phyloP scores from a whole-genome alignment of 92 coral and sea anemone genomes.

The Isaurus tuberculatus region DNA sequence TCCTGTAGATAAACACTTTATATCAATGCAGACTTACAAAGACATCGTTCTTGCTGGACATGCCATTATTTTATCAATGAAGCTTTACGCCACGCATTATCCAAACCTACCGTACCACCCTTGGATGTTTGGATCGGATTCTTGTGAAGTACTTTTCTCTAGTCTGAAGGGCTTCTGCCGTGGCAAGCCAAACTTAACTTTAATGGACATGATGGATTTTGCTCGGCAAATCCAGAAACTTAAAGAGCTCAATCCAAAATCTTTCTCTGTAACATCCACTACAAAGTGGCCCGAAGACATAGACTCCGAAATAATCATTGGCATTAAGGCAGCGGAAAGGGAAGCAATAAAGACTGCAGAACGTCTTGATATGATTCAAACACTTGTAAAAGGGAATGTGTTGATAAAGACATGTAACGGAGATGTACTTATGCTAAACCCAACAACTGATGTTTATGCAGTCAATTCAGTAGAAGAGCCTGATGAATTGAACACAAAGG shows the following conservation, averaged over 20 bases:
- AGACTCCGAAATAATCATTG: conserved; percentile 40
- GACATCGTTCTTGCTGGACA: conserved; percentile 44
- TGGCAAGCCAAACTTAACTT: conserved; percentile 50
- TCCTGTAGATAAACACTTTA: conserved; percentile 14
- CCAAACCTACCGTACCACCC: conserved; percentile 53
- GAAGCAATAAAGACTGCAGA: conserved; percentile 56
- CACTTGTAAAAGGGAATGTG: conserved; percentile 15
- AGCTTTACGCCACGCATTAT: conserved; percentile 33
- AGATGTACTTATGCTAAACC: conserved; percentile 34
- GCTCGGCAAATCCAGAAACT: conserved; percentile 51
- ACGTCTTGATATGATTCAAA: conserved; percentile 41
- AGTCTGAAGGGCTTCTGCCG: conserved; percentile 43
- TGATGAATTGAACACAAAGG: conserved; percentile 19
- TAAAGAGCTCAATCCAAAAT: conserved; percentile 44
- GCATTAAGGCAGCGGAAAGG: conserved; percentile 51
- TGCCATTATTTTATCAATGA: conserved; percentile 43
- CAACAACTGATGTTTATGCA: conserved; percentile 35
- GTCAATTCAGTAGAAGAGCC: conserved; percentile 13
- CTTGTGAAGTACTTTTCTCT: conserved; percentile 50
- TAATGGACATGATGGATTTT: conserved; percentile 48
- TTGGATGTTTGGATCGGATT: conserved; percentile 54
- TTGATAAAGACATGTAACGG: neutral
- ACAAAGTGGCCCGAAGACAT: conserved; percentile 21
- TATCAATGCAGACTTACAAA: conserved; percentile 41
- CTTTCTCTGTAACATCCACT: conserved; percentile 5